Evolutionary conservation across 2,797 vertebrate species (phyloP).

Genomic region (Pseudotriccus pelzelni): DNA sequence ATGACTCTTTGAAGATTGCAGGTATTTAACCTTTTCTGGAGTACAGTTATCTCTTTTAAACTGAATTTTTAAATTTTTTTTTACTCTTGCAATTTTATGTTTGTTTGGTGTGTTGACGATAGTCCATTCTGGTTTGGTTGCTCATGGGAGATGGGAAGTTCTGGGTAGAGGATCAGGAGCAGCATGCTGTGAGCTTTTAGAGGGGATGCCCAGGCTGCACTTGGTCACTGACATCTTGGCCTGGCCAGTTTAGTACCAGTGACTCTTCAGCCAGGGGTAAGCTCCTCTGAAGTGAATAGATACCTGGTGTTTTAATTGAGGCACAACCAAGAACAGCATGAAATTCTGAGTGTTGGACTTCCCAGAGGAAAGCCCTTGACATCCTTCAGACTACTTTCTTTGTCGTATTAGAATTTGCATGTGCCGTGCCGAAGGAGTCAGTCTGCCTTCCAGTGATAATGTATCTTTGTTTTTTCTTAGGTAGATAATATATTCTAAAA

Average conservation of each 20-base stretch:
- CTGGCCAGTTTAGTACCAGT: neutral
- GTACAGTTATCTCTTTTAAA: neutral
- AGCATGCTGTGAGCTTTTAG: neutral
- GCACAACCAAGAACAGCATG: neutral
- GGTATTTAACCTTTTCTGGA: slow-evolving; percentile 42
- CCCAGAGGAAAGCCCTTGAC: neutral
- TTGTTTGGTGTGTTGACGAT: neutral
- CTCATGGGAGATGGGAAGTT: neutral
- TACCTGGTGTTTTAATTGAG: neutral
- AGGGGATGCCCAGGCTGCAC: neutral
- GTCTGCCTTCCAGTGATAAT: neutral
- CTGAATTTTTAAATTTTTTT: neutral
- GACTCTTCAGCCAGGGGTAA: neutral
- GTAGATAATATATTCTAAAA: neutral
- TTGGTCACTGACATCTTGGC: neutral
- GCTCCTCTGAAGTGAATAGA: neutral
- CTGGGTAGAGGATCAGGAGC: neutral
- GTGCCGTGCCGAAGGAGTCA: neutral
- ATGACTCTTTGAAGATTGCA: slow-evolving; percentile 24
- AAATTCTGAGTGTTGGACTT: neutral
- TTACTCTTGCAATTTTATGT: neutral
- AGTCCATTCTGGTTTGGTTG: neutral
- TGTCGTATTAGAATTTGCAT: neutral
- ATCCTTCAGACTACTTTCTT: neutral
- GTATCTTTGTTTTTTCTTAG: neutral